Conservation (phyloP, 2,797 vertebrate species). For the Rhinogobio ventralis region DNA sequence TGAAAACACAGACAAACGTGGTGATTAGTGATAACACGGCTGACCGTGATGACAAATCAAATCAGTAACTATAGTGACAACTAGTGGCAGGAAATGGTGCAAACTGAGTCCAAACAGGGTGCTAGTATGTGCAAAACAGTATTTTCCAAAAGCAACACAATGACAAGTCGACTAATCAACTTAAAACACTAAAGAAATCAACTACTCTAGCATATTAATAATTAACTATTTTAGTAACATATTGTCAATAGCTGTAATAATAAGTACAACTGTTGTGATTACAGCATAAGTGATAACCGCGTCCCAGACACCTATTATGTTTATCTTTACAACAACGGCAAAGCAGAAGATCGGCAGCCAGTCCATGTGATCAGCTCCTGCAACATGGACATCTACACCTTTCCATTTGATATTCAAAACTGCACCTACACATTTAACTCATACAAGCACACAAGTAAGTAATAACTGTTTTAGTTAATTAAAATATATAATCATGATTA, state of each 20-base stretch:
- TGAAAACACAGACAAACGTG: no score
- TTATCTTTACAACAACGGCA: slow-evolving; percentile 68
- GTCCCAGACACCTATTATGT: slow-evolving; percentile 71
- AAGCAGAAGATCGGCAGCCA: slow-evolving; percentile 61
- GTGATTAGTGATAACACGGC: no score
- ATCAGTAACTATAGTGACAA: no score
- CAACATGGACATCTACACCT: slow-evolving; percentile 77
- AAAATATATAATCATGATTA: neutral
- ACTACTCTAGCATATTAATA: no score
- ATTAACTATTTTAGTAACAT: neutral
- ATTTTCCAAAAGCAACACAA: no score
- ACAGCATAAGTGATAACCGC: slow-evolving; percentile 77
- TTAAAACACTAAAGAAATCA: no score
- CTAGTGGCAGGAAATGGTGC: no score
- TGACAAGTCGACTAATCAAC: no score
- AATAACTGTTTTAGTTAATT: neutral
- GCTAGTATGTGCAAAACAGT: no score
- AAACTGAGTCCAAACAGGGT: no score
- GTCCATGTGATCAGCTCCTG: slow-evolving; percentile 77
- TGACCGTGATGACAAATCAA: no score
- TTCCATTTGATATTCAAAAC: slow-evolving; percentile 82
- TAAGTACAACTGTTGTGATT: neutral
- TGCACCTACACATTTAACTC: slow-evolving; percentile 75
- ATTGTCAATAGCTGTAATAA: neutral
- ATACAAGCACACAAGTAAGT: slow-evolving; percentile 71